Percentiles rank a stretch among this genome's conserved stretches.
Evolutionary conservation across 2,888 invertebrate species (phyloP).

Genomic region (Nephrotoma guestfalica): DNA sequence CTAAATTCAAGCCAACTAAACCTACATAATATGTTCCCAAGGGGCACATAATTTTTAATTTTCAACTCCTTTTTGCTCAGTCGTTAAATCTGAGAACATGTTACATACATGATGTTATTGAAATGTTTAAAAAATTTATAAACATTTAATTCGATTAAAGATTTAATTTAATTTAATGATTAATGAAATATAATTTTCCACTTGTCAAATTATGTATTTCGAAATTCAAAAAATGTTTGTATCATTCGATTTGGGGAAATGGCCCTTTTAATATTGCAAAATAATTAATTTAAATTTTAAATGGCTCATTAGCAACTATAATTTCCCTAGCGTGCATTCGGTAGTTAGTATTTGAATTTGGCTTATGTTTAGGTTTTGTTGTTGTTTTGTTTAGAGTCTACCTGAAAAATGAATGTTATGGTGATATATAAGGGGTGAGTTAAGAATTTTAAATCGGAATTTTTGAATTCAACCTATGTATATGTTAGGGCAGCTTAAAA

Average conservation of each 20-base stretch:
- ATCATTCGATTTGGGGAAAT: neutral
- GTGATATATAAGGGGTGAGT: neutral
- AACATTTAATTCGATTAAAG: neutral
- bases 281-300: neutral
- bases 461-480: neutral
- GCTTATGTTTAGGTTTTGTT: neutral
- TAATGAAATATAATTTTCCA: neutral
- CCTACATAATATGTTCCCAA: neutral
- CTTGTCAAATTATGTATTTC: neutral
- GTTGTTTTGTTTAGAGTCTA: neutral
- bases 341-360: neutral
- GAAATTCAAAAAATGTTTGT: neutral
- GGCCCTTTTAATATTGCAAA: neutral
- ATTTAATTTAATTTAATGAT: neutral
- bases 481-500: no score
- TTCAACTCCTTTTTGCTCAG: neutral
- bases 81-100: neutral
- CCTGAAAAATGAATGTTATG: neutral
- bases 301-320: neutral
- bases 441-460: neutral
- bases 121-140: no score
- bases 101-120: neutral
- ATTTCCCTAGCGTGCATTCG: neutral
- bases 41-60: neutral
- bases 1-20: no score